phyloP scores from a whole-genome alignment of 2,113 vertebrate genomes.

The Sphyrna mokarran region DNA sequence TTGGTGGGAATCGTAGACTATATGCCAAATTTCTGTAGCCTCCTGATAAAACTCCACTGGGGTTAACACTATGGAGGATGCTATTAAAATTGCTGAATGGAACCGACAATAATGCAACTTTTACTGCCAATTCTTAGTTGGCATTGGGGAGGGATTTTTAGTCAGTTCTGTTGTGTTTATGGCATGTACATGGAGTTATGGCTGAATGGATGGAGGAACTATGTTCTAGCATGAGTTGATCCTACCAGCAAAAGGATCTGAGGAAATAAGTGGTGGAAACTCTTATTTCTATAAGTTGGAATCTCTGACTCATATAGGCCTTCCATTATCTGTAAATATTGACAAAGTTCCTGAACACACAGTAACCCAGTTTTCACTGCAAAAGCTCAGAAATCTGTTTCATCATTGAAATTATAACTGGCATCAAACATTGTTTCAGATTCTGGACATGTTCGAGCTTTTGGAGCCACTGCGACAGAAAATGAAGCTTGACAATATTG shows the following conservation, averaged over 20 bases:
- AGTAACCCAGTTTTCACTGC: not conserved
- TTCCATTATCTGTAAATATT: not conserved
- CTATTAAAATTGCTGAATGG: not conserved
- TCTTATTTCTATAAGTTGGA: not conserved
- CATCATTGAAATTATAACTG: not conserved
- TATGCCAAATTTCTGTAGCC: no score
- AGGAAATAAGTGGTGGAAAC: not conserved
- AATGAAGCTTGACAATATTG: slow-evolving; percentile 48
- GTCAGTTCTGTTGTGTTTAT: not conserved
- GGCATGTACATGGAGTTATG: not conserved
- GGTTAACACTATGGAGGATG: not conserved
- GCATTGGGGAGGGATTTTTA: not conserved
- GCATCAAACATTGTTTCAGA: slow-evolving; percentile 42
- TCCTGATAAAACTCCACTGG: not conserved
- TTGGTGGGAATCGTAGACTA: no score
- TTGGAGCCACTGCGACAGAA: slow-evolving; percentile 50
- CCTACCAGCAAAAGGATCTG: not conserved
- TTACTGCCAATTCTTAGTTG: not conserved
- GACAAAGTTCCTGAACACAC: not conserved
- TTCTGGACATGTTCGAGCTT: slow-evolving; percentile 65
- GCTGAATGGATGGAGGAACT: not conserved
- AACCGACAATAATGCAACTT: not conserved
- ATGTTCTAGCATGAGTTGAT: not conserved
- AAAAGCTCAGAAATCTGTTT: not conserved
- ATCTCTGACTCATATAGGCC: not conserved